phyloP scores from a whole-genome alignment of 1,140 invertebrate genomes.

The Zaprionus capensis region DNA sequence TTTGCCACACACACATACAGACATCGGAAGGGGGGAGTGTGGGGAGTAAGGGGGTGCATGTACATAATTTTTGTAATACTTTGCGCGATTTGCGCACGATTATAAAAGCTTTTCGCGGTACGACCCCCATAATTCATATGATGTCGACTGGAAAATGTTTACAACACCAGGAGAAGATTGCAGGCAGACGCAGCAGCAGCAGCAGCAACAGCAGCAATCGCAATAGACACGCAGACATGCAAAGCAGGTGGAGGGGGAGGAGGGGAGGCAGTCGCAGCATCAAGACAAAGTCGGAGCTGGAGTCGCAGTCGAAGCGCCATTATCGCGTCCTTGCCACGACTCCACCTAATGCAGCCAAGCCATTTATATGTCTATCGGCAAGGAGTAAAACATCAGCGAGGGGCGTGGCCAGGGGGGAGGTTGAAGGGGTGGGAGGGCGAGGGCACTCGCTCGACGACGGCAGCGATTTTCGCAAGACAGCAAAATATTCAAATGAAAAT shows the following conservation, averaged over 20 bases:
- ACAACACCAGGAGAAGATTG: conserved; percentile 78
- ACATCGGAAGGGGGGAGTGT: neutral
- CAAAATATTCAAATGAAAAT: conserved; percentile 84
- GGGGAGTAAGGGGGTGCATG: conserved; percentile 49
- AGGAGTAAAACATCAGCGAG: conserved; percentile 45
- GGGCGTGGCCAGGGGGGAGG: conserved; percentile 1
- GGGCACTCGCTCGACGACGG: conserved; percentile 11
- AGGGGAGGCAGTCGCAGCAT: conserved; percentile 11
- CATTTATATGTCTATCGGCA: conserved; percentile 69
- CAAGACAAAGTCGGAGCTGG: conserved; percentile 34
- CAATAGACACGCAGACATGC: conserved; percentile 19
- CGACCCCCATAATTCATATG: conserved; percentile 83
- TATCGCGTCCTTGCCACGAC: conserved; percentile 55
- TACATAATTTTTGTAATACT: conserved; percentile 75
- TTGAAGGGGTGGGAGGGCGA: neutral
- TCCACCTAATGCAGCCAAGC: conserved; percentile 60
- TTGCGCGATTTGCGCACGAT: conserved; percentile 83
- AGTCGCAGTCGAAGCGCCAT: conserved; percentile 42
- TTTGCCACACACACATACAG: conserved; percentile 53
- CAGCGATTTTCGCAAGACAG: conserved; percentile 76
- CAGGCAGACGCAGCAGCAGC: conserved; percentile 33
- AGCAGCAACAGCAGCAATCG: neutral
- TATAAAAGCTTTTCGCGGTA: conserved; percentile 84
- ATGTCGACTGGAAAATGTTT: conserved; percentile 83
- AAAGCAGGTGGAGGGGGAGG: conserved; percentile 5